Conservation (phyloP, 2,797 vertebrate species). For the Muscicapa striata region DNA sequence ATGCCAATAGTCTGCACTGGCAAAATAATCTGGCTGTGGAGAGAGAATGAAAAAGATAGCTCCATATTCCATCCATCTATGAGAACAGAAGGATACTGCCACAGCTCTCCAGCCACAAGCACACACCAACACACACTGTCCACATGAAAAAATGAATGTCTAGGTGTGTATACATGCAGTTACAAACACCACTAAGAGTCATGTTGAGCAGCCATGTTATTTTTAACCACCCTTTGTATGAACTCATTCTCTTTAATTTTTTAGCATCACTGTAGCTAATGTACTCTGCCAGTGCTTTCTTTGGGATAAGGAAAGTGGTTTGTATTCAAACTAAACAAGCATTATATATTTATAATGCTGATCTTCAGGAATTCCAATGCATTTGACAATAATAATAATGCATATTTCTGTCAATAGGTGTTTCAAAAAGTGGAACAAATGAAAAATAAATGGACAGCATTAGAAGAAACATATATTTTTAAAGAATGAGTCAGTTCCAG, state of each 20-base stretch:
- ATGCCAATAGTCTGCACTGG: constrained; percentile 40
- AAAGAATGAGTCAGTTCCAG: constrained; percentile 41
- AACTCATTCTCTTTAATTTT: neutral
- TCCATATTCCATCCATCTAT: neutral
- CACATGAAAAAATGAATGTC: neutral
- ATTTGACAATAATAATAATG: neutral
- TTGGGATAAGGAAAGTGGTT: neutral
- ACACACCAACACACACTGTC: neutral
- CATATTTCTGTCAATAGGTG: constrained; percentile 1
- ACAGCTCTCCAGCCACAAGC: neutral
- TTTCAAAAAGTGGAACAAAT: neutral
- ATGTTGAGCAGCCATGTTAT: neutral
- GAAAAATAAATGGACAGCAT: neutral
- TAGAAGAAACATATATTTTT: constrained; percentile 12
- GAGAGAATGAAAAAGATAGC: constrained; percentile 27
- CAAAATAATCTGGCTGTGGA: constrained; percentile 18
- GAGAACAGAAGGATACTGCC: neutral
- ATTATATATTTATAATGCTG: neutral
- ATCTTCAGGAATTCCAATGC: neutral
- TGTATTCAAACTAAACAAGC: neutral
- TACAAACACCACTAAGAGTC: neutral
- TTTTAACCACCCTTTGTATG: neutral
- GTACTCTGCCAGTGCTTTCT: neutral
- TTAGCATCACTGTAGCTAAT: neutral
- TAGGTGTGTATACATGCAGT: neutral